phyloP scores from a whole-genome alignment of 2,888 invertebrate species.

The Scrobipalpa costella region DNA sequence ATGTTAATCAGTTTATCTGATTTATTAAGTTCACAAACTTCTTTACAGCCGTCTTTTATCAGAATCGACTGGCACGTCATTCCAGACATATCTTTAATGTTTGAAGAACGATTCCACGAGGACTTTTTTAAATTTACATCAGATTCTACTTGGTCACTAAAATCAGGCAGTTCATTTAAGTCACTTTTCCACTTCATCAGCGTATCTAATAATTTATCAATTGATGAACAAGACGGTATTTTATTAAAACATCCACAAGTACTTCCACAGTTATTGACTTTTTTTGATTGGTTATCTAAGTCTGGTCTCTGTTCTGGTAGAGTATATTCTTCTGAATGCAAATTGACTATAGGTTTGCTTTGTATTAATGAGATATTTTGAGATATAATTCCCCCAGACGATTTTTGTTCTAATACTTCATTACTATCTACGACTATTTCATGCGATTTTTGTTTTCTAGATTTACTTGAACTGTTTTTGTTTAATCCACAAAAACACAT shows the following conservation, averaged over 20 bases:
- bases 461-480: conserved; percentile 33
- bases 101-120: background rate
- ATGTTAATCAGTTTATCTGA: background rate
- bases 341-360: conserved; percentile 46
- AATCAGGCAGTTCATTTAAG: conserved; percentile 29
- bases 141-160: background rate
- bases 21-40: background rate
- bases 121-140: background rate
- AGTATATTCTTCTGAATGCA: conserved; percentile 33
- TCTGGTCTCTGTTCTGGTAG: background rate
- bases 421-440: conserved; percentile 13
- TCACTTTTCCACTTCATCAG: conserved; percentile 54
- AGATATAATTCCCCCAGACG: conserved; percentile 29
- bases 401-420: conserved; percentile 34
- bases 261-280: conserved; percentile 43
- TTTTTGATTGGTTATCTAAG: background rate
- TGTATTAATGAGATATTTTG: conserved; percentile 39
- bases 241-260: conserved; percentile 63
- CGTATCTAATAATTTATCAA: conserved; percentile 59
- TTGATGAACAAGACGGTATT: conserved; percentile 63
- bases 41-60: background rate
- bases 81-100: background rate
- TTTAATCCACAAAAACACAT: conserved; percentile 57
- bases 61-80: background rate
- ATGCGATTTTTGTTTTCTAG: conserved; percentile 24